These are phyloP conservation scores for Idaea dimidiata DNA, from an alignment of 2,888 invertebrate species.

Conservation along the genomic window DNA sequence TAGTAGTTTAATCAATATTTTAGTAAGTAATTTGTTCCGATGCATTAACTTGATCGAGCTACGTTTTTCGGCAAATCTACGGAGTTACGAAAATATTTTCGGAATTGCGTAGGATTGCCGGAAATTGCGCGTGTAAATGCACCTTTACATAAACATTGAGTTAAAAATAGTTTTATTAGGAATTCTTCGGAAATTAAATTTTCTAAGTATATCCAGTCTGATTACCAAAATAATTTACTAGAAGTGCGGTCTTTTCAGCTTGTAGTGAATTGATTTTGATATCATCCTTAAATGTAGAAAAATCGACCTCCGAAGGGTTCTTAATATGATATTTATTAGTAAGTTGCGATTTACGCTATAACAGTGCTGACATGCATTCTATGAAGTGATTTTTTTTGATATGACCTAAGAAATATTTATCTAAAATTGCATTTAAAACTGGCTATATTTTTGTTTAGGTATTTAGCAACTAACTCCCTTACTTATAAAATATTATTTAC, in stretches of 20 bases:
- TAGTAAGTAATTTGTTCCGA: too few relatives aligned
- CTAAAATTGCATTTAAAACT: neutral
- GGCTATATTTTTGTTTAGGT: neutral
- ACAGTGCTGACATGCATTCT: constrained; percentile 26
- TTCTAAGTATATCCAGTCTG: too few relatives aligned
- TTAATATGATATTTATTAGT: constrained; percentile 17
- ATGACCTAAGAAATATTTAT: constrained; percentile 15
- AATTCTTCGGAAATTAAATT: neutral
- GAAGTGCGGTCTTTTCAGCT: too few relatives aligned
- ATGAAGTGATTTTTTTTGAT: constrained; percentile 21
- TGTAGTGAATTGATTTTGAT: too few relatives aligned
- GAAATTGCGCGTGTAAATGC: neutral
- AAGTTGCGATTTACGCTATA: constrained; percentile 20
- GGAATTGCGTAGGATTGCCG: neutral
- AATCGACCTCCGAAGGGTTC: neutral
- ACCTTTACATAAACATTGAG: constrained; percentile 20
- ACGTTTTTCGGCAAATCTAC: too few relatives aligned
- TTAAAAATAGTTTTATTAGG: constrained; percentile 19
- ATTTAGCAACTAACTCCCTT: too few relatives aligned
- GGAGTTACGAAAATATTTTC: neutral
- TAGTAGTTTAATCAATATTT: too few relatives aligned
- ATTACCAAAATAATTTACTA: too few relatives aligned
- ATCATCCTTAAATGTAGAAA: too few relatives aligned
- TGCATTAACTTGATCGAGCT: too few relatives aligned
- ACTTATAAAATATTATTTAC: too few relatives aligned